Conservation (phyloP, 53 echinoderm and acorn worm genomes). For the Henricia sp. region DNA sequence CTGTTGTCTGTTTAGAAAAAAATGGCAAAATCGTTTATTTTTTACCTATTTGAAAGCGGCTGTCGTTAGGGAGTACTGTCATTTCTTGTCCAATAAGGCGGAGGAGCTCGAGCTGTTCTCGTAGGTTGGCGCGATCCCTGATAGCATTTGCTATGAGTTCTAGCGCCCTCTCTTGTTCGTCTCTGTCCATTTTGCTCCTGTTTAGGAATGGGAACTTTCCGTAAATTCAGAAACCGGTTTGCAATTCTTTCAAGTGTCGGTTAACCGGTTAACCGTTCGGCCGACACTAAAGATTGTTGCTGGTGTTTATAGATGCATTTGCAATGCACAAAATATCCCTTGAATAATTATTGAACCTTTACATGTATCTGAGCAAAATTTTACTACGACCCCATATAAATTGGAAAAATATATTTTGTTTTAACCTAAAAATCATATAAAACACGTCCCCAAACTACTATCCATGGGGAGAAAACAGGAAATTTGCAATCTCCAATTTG, state of each 20-base stretch:
- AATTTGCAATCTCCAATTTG: no score
- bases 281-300: no score
- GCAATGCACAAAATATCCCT: no score
- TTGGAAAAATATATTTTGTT: not conserved
- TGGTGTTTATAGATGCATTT: no score
- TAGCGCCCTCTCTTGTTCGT: constrained; percentile 44
- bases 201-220: not conserved
- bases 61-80: constrained; percentile 51
- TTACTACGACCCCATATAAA: no score
- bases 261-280: no score
- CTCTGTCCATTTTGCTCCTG: constrained; percentile 64
- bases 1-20: not conserved
- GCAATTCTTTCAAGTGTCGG: no score
- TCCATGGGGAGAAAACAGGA: no score
- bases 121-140: constrained; percentile 36
- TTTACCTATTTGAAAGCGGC: constrained; percentile 63
- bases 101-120: constrained; percentile 70
- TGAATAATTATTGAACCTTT: no score
- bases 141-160: constrained; percentile 37
- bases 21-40: not conserved
- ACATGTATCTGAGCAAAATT: no score
- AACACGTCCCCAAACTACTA: no score
- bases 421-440: no score
- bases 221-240: not conserved
- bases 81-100: constrained; percentile 68